Evolutionary conservation across 2,113 vertebrate genomes (phyloP).

Genomic region (Nanorana parkeri): DNA sequence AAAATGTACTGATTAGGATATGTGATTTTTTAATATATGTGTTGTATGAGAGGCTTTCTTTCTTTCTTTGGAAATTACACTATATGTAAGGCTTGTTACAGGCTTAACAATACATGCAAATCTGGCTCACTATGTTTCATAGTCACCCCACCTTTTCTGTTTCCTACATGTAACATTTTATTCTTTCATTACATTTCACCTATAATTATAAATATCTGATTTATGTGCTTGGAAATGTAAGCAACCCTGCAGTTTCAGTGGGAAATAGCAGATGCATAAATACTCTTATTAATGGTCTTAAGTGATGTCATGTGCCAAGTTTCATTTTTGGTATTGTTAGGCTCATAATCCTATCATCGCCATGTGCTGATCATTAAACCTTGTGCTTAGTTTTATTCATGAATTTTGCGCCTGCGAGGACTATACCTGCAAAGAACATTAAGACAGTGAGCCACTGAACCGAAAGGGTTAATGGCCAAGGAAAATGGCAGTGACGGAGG

Average conservation of each 20-base stretch:
- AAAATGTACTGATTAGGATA: too few relatives aligned
- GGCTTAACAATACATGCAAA: too few relatives aligned
- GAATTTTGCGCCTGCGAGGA: background rate
- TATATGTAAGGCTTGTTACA: too few relatives aligned
- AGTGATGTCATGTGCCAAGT: background rate
- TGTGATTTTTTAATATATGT: too few relatives aligned
- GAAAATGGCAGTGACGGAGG: background rate
- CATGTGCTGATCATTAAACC: background rate
- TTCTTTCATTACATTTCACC: background rate
- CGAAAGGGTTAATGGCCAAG: slow-evolving; percentile 4
- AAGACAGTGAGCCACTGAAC: too few relatives aligned
- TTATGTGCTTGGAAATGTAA: background rate
- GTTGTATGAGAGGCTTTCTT: too few relatives aligned
- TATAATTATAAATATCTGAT: background rate
- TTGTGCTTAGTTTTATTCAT: background rate
- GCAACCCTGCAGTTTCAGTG: background rate
- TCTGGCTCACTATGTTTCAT: too few relatives aligned
- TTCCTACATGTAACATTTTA: background rate
- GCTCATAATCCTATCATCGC: slow-evolving; percentile 16
- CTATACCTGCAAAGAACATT: background rate
- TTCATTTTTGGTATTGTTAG: background rate
- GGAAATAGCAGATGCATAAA: background rate
- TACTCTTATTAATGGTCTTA: background rate
- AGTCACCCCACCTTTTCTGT: too few relatives aligned
- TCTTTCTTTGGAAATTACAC: too few relatives aligned